Base-by-base conservation (phyloP, 2,113 vertebrate genomes). In the Megalops atlanticus region DNA sequence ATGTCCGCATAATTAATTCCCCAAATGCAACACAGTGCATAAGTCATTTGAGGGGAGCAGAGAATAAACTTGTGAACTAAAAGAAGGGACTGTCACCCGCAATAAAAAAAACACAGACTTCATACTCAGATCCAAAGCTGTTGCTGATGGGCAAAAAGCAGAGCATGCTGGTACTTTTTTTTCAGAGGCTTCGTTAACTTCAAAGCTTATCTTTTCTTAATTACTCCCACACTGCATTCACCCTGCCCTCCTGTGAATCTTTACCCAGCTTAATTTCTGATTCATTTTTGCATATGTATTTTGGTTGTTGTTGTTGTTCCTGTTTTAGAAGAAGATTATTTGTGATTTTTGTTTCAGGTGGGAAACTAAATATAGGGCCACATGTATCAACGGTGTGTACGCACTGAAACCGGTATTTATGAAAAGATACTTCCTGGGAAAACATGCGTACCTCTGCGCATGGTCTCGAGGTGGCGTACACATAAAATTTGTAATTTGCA, bases 121-220 rank as follows among this genome's bases (percentile, higher is more conserved):
- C 31, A 39, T 24, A 40, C 31, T 80, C 52, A 68, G 27, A 64
- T 68, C 31, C 16, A 43, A 31, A 18, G 76, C 78, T 80, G 72
- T 78, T 77, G 74, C 80, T 82, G 82, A 87, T 47, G 47, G 85
- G 79, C 79, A 80, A 58, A 85, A 85, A 89, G 85, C 64, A 27
- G 54, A 72, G 27, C 49, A 52, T 52, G 49, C 49, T 52, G 3
- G 43, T 6, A 45, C 7, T 14, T 10, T 45, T 45, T 6, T 4
- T 52, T 52, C 35, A 33, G 74, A 88, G 85, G 79, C 75, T 88
- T 90, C 84, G 88, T 91, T 90, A 89, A 90, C 86, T 90, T 91
- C 89, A 91, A 92, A 90, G 87, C n/a, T n/a, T n/a, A n/a, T n/a
- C 85, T 90, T 88, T 83, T 86, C 49, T 88, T 89, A 90, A 90